Evolutionary conservation across 2,797 vertebrate species (phyloP), one percentile per base, ranked within the genome.

Genomic region (Eulemur mongoz): DNA sequence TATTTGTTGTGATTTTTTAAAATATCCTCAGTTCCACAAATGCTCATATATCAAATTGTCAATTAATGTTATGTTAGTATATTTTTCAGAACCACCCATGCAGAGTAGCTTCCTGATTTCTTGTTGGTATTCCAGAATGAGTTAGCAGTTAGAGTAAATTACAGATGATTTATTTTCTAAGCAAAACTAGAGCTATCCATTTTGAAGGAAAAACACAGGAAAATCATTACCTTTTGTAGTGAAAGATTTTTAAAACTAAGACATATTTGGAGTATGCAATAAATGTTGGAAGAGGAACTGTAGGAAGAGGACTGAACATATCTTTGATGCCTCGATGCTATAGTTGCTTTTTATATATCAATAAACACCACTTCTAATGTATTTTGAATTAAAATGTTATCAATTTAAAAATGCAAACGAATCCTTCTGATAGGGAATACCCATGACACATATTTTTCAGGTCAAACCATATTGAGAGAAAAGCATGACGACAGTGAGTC

Each of bases 81-180:
- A 92, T 96, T 96, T 98, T 97, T 95, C 88, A 96, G 94, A 96
- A 82, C 20, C 38, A 75, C 89, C 70, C 80, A 92, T 78, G 79
- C 83, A 93, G 23, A 91, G 43, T 78, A 93, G 32, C 50, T 87
- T 97, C 23, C 65, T 92, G 82, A 93, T 96, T 86, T 95, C 80
- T 94, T 90, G 25, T 85, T 90, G 48, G n/a, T 92, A 92, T 48
- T 92, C 70, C 43, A 88, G 83, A 70, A 90, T 95, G 57, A 90
- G 79, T 97, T 92, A 88, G 54, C 69, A 59, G 90, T 94, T 96
- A 82, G 73, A 52, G 63, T 92, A 96, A 95, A 93, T 93, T 96
- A 79, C 65, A 45, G 72, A 93, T 92, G 59, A 94, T 95, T 96
- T 96, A 89, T 93, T 95, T 93, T 92, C 93, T 76, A 72, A 8